Evolutionary conservation across 1,140 invertebrate species (phyloP).

Genomic region (Aphidius ervi): DNA sequence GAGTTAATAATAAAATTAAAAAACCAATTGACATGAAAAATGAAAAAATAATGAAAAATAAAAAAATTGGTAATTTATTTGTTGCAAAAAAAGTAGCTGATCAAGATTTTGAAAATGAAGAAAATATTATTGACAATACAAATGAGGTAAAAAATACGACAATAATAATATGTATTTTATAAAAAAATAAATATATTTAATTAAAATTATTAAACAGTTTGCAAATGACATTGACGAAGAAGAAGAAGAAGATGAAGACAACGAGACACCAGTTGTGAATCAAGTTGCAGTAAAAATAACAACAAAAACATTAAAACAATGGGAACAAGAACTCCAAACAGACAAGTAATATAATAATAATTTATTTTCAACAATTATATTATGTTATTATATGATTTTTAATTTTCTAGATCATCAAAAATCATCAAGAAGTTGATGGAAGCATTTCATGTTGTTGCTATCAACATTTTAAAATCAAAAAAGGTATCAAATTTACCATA

Average conservation of each 20-base stretch:
- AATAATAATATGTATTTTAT: no score
- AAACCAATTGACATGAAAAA: no score
- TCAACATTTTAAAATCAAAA: slow-evolving; percentile 59
- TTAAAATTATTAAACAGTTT: slow-evolving; percentile 43
- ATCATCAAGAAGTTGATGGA: slow-evolving; percentile 64
- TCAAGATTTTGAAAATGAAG: no score
- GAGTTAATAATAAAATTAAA: no score
- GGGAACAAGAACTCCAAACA: slow-evolving; percentile 67
- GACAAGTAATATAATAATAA: slow-evolving; percentile 49
- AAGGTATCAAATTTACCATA: slow-evolving; percentile 53
- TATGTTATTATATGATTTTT: no score
- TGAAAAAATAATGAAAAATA: no score
- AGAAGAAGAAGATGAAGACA: slow-evolving; percentile 52
- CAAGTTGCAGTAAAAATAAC: slow-evolving; percentile 46
- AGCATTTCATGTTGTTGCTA: slow-evolving; percentile 72
- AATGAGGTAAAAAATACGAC: no score
- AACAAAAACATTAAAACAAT: slow-evolving; percentile 57
- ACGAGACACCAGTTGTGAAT: slow-evolving; percentile 52
- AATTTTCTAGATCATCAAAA: slow-evolving; percentile 25
- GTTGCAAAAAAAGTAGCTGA: no score
- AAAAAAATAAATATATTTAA: no score
- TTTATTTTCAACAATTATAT: no score
- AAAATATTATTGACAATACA: no score
- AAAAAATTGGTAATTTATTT: no score
- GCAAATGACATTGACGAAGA: slow-evolving; percentile 80